Percentiles rank a stretch among this genome's conserved stretches.
These are phyloP conservation scores for Panzeria rudis DNA, from an alignment of 2,888 invertebrate species.

Conservation along the genomic window DNA sequence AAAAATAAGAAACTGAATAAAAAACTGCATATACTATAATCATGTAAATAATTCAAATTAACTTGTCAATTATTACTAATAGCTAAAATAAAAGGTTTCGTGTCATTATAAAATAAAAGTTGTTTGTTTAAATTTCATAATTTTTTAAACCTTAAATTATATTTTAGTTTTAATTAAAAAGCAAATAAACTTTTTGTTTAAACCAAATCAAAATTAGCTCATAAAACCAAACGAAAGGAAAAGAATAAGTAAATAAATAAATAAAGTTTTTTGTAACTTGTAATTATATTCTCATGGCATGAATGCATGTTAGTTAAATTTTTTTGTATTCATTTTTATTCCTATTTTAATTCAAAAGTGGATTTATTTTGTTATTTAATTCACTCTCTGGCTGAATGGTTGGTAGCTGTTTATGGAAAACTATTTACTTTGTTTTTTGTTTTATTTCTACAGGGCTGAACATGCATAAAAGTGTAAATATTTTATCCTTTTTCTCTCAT, in stretches of 20 bases:
- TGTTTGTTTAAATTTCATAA: background rate
- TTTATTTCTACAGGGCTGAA: constrained; percentile 22
- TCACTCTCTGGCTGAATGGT: constrained; percentile 45
- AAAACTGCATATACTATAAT: background rate
- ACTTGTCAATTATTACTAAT: background rate
- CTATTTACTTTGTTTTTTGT: background rate
- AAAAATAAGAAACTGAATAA: background rate
- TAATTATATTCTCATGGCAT: constrained; percentile 44
- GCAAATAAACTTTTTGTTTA: constrained; percentile 21
- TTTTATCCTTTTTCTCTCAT: constrained; percentile 1
- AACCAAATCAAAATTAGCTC: constrained; percentile 33
- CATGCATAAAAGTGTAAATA: constrained; percentile 30
- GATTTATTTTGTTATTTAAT: constrained; percentile 37
- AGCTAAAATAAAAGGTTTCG: background rate
- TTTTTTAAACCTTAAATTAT: background rate
- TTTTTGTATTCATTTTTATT: constrained; percentile 21
- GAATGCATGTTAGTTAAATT: constrained; percentile 51
- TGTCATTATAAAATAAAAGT: background rate
- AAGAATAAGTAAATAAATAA: constrained; percentile 37
- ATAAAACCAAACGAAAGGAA: constrained; percentile 15
- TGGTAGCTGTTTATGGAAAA: constrained; percentile 31
- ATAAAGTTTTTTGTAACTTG: constrained; percentile 35
- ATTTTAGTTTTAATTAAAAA: constrained; percentile 1
- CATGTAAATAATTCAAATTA: background rate
- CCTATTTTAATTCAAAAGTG: constrained; percentile 6